Percentiles rank a stretch among this genome's conserved stretches.
Conservation (phyloP, 2,888 invertebrate species). For the Platycnemis pennipes region DNA sequence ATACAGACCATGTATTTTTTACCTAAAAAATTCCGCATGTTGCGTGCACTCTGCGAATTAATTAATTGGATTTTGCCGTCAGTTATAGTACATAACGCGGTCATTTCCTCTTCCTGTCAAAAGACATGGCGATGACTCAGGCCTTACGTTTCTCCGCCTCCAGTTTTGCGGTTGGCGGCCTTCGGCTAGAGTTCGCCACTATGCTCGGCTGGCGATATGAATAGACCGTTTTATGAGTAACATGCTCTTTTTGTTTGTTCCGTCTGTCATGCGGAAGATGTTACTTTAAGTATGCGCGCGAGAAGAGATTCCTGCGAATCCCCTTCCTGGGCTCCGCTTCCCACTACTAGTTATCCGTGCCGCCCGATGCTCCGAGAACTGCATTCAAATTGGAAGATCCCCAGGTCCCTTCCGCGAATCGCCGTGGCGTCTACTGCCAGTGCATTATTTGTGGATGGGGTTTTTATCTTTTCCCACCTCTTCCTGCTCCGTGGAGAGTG, state of each 20-base stretch:
- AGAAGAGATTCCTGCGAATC: neutral
- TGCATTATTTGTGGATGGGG: neutral
- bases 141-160: neutral
- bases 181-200: neutral
- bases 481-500: neutral
- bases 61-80: neutral
- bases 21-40: neutral
- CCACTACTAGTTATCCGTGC: too few species aligned
- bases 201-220: neutral
- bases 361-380: neutral
- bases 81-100: neutral
- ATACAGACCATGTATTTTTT: neutral
- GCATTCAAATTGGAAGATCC: neutral
- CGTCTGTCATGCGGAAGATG: constrained; percentile 24
- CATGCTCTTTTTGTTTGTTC: neutral
- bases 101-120: neutral
- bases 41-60: neutral
- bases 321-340: neutral
- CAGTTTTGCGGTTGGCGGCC: neutral
- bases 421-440: neutral
- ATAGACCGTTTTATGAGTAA: neutral
- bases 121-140: neutral
- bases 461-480: neutral
- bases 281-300: neutral
- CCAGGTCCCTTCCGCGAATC: neutral